Evolutionary conservation across 2,797 vertebrate species (phyloP).

Genomic region (Rhinoraja longicauda): DNA sequence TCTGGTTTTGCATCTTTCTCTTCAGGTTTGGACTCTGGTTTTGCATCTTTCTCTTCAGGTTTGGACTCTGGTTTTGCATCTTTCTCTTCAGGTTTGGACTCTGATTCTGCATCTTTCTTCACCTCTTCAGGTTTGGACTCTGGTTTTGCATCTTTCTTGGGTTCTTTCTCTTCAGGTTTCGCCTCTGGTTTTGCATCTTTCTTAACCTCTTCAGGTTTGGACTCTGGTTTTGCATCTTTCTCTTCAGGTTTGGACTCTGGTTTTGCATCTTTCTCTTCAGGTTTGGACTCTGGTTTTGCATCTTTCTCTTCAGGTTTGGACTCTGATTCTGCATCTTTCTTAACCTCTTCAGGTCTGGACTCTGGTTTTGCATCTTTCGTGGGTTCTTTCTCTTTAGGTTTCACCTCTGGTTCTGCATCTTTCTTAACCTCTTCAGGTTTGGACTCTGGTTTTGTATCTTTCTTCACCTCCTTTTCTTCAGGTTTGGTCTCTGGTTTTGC

Average conservation of each 20-base stretch:
- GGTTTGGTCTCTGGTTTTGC: slow-evolving; percentile 44
- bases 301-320: slow-evolving; percentile 41
- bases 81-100: no score
- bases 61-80: no score
- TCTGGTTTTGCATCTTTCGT: slow-evolving; percentile 49
- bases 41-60: no score
- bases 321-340: slow-evolving; percentile 43
- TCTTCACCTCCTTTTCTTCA: neutral
- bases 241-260: no score
- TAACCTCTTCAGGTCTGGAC: slow-evolving; percentile 46
- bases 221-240: slow-evolving; percentile 47
- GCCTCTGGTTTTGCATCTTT: neutral
- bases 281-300: slow-evolving; percentile 48
- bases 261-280: slow-evolving; percentile 45
- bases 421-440: slow-evolving; percentile 46
- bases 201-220: slow-evolving; percentile 43
- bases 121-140: no score
- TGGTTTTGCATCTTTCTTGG: neutral
- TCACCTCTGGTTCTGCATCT: slow-evolving; percentile 49
- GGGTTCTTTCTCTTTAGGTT: slow-evolving; percentile 52
- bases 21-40: no score
- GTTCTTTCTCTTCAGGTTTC: neutral
- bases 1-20: no score
- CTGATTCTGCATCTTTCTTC: no score
- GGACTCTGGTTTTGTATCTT: slow-evolving; percentile 38